phyloP scores from a whole-genome alignment of 2,113 vertebrate genomes.

The Thamnophis sirtalis region DNA sequence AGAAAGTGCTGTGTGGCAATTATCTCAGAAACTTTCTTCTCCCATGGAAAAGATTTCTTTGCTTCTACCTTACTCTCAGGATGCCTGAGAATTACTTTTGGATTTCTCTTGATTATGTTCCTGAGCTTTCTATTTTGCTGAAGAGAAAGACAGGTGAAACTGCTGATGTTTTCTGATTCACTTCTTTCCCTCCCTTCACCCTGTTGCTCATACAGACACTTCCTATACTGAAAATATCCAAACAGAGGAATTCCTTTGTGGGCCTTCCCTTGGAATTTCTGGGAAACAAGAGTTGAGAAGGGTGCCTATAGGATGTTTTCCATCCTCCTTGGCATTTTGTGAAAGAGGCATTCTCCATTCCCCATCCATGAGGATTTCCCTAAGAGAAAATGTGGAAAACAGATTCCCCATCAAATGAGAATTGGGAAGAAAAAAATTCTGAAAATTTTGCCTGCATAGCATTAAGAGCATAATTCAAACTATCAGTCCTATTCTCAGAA shows the following conservation, averaged over 20 bases:
- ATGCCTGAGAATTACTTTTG: neutral
- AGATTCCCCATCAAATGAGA: neutral
- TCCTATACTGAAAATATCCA: neutral
- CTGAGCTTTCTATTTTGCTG: neutral
- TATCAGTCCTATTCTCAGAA: neutral
- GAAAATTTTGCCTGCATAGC: neutral
- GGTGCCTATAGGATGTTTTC: neutral
- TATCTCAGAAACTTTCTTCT: neutral
- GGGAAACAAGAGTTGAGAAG: neutral
- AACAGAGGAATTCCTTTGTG: neutral
- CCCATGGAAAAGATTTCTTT: neutral
- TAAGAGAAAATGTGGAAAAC: neutral
- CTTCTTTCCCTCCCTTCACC: neutral
- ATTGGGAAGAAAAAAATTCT: neutral
- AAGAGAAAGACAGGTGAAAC: neutral
- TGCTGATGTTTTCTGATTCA: neutral
- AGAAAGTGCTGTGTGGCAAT: neutral
- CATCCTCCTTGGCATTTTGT: neutral
- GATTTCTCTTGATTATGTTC: neutral
- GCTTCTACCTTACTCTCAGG: neutral
- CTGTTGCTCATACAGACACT: neutral
- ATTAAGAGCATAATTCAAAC: slow-evolving; percentile 17
- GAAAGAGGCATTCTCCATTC: neutral
- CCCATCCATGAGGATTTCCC: neutral
- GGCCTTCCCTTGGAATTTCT: neutral